These are phyloP conservation scores for Scaptomyza pallida DNA, from an alignment of 1,140 invertebrate genomes.

Conservation along the genomic window DNA sequence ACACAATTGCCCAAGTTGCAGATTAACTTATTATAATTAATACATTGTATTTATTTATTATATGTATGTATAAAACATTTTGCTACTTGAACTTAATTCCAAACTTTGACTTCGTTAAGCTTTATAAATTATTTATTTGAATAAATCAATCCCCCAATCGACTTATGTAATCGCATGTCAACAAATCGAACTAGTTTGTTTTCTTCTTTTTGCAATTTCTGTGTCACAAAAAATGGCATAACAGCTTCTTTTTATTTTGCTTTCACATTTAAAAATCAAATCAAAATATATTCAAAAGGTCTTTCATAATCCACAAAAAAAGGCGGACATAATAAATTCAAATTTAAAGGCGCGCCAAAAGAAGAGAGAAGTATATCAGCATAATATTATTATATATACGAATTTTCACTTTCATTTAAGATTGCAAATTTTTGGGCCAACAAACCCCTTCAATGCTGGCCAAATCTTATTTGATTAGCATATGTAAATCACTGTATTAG, in stretches of 20 bases:
- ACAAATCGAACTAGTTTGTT: background rate
- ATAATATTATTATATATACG: background rate
- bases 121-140: background rate
- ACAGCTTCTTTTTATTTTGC: background rate
- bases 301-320: background rate
- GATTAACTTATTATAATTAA: too few relatives aligned
- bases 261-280: background rate
- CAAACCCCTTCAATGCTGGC: background rate
- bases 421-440: background rate
- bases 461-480: background rate
- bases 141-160: background rate
- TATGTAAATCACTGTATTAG: background rate
- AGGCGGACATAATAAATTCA: background rate
- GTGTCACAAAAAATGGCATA: background rate
- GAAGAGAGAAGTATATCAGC: background rate
- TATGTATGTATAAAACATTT: too few relatives aligned
- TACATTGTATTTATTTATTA: background rate
- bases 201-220: background rate
- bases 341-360: background rate
- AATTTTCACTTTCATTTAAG: slow-evolving; percentile 1
- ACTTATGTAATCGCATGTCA: background rate
- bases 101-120: too few relatives aligned
- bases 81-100: too few relatives aligned
- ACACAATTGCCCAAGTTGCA: background rate
- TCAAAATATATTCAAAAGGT: background rate